Base-by-base conservation (phyloP, 1,140 invertebrate genomes). In the Panagrolaimus sp. region DNA sequence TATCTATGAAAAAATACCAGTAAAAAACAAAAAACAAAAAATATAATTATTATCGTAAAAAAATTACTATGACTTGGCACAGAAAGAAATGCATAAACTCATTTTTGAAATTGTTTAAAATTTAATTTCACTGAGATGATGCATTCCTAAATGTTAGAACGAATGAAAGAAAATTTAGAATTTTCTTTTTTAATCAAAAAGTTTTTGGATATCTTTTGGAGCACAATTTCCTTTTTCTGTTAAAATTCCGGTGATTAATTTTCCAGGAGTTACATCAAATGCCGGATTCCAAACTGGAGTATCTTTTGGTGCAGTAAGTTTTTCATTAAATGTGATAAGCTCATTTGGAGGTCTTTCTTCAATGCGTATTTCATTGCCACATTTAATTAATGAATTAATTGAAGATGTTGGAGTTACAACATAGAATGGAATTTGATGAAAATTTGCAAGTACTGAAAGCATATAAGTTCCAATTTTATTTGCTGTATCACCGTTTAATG, bases 391-490 rank as follows among this genome's bases (percentile, higher is more conserved):
- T 73, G 90, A 87, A 85, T 98, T 95, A 79, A 97, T 92, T 0
- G 94, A 92, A 0, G 93, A 93, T 43, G 89, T 87, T 0, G 95
- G 95, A 21, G 93, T 93, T 0, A 93, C 94, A 14, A 98, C 89
- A 84, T 93, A 98, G 84, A 98, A 98, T 72, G 93, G 92, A 38
- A 98, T 90, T 21, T 88, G 87, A 82, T 97, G 93, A 85, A 94
- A 86, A 78, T 92, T 91, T 8, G 94, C 93, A 43, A 91, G 85
- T 48, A 98, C 89, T 0, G 95, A 93, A 79, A 98, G 90, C 89
- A 90, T 92, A 84, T 96, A 98, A 21, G 96, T 99, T 73, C 96
- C 96, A 83, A 98, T 96, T 89, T 99, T 99, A 83, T 98, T 99
- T 0, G 95, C 96, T 1, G 95, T 98, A 84, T 99, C 96, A 1